Evolutionary conservation across 2,888 invertebrate genomes (phyloP), one percentile per base, ranked within the genome.

Genomic region (Herminia tarsipennalis): DNA sequence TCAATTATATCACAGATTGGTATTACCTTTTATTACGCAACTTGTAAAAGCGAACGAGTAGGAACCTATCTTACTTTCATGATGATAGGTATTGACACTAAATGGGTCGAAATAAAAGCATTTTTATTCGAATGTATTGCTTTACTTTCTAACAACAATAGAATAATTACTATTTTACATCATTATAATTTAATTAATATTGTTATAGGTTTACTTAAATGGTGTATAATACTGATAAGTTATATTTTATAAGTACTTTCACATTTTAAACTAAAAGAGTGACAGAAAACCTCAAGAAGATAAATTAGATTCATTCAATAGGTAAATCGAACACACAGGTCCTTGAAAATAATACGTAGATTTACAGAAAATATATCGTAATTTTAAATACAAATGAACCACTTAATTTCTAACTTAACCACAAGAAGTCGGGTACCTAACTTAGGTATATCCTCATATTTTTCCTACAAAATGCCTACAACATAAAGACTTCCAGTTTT

Each of bases 161-260:
- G 24, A 33, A 52, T 20, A 27, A 16, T 36, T 47, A 52, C 14
- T 17, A n/a, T n/a, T 30, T 38, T 46, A 14, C 22, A 16, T 21
- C 13, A 36, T 4, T 22, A 24, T 25, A n/a, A 17, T 40, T 36
- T 17, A 25, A 18, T 27, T 17, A 20, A 39, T 8, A 33, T 4
- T 8, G 6, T 33, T 16, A 36, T n/a, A 2, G 14, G 37, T 16
- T 16, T 27, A 21, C 1, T 33, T n/a, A 17, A 9, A 20, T 3
- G 25, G 8, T 32, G 41, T 27, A 18, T 61, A 59, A 59, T 59
- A 60, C 58, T 62, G 58, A 39, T 44, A 29, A 42, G 25, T 57
- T 57, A 32, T 22, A 39, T 33, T 24, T 39, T 50, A 56, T 67
- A 68, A 68, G 67, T 68, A 67, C 68, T 56, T 62, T 53, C 33